Conservation (phyloP, 2,888 invertebrate genomes). For the Didymodactylos carnosus region DNA sequence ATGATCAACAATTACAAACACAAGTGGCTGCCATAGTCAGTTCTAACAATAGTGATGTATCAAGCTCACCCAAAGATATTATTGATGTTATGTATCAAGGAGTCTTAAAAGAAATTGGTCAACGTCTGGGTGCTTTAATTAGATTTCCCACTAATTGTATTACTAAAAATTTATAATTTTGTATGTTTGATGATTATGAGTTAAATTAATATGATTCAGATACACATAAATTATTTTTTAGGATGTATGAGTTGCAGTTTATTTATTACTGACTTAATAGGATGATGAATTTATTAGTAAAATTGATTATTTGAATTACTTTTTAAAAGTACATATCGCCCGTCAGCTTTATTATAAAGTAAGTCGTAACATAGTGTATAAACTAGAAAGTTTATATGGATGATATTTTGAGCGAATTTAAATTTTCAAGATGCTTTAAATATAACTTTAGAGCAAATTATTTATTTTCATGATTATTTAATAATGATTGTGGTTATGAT, state of each 20-base stretch:
- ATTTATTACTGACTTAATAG: neutral
- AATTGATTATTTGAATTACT: neutral
- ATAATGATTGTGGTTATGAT: conserved; percentile 21
- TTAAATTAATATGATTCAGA: neutral
- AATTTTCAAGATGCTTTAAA: conserved; percentile 22
- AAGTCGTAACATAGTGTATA: neutral
- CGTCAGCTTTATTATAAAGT: neutral
- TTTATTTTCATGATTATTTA: conserved; percentile 24
- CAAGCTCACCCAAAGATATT: too few species aligned
- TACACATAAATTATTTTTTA: neutral
- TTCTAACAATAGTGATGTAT: too few species aligned
- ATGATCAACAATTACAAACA: too few species aligned
- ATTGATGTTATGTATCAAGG: too few species aligned
- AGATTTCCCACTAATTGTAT: too few species aligned
- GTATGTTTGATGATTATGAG: neutral
- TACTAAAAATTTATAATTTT: too few species aligned
- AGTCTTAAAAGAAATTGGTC: too few species aligned
- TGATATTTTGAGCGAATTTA: conserved; percentile 20
- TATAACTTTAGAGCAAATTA: conserved; percentile 21
- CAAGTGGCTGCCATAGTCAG: too few species aligned
- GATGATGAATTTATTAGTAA: neutral
- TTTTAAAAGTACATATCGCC: conserved; percentile 1
- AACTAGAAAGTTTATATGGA: conserved; percentile 2
- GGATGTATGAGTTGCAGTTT: neutral
- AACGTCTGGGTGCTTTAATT: too few species aligned